phyloP scores from a whole-genome alignment of 2,113 vertebrate species.

The Haemorhous mexicanus region DNA sequence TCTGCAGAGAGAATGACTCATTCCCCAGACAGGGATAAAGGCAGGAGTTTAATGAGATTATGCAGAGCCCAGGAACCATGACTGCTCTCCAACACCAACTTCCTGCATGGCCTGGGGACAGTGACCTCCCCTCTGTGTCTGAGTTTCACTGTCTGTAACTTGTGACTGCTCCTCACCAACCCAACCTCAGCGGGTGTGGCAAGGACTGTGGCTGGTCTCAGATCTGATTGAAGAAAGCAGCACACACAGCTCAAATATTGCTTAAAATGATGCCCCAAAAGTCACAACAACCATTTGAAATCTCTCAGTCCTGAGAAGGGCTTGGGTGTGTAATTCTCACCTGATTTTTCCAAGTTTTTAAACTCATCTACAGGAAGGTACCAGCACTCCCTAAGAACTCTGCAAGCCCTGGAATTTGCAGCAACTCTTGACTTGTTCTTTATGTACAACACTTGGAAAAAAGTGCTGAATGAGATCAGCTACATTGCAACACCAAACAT shows the following conservation, averaged over 20 bases:
- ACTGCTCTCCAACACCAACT: background rate
- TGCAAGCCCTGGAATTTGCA: background rate
- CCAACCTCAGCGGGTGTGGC: background rate
- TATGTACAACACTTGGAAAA: background rate
- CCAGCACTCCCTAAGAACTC: background rate
- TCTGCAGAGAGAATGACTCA: constrained; percentile 19
- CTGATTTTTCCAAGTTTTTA: background rate
- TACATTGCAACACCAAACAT: constrained; percentile 12
- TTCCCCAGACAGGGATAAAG: background rate
- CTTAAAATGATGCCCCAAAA: background rate
- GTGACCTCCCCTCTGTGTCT: background rate
- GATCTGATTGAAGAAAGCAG: background rate
- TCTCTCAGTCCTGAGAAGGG: background rate
- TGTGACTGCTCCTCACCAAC: background rate
- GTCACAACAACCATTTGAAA: accelerated
- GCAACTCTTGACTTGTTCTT: background rate
- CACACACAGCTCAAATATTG: background rate
- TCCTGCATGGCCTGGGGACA: background rate
- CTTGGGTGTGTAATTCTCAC: background rate
- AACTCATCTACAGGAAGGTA: background rate
- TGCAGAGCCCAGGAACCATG: background rate
- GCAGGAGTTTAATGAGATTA: background rate
- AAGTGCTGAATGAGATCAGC: constrained; percentile 43
- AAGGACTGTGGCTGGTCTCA: background rate
- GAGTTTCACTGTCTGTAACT: background rate